These are phyloP conservation scores for Ramazzottius varieornatus DNA, from an alignment of 2,888 invertebrate species.

Conservation along the genomic window DNA sequence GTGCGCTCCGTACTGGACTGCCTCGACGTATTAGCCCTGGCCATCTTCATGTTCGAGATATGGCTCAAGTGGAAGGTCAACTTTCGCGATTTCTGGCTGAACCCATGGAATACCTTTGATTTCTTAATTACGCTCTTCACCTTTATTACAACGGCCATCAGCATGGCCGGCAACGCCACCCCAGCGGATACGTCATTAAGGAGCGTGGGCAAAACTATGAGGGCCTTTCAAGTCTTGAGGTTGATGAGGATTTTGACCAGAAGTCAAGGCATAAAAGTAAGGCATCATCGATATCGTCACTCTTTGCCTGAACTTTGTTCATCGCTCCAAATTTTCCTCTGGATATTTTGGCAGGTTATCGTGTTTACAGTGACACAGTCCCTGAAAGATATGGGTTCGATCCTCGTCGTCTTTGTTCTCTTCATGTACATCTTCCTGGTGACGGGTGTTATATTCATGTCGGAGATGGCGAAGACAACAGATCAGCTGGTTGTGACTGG, in stretches of 20 bases:
- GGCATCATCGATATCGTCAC: no score
- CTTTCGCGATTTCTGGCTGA: neutral
- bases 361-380: neutral
- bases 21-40: neutral
- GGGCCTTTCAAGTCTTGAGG: neutral
- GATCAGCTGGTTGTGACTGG: neutral
- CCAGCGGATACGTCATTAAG: neutral
- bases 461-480: neutral
- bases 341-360: neutral
- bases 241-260: neutral
- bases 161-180: neutral
- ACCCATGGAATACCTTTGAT: constrained; percentile 2
- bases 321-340: no score
- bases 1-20: neutral
- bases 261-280: neutral
- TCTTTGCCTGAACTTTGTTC: no score
- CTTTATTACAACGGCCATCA: neutral
- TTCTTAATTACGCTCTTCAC: neutral
- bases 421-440: constrained; percentile 2
- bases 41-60: neutral
- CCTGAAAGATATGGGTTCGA: neutral
- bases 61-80: neutral
- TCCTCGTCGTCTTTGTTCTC: neutral
- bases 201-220: neutral
- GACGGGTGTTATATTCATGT: neutral